Evolutionary conservation across 2,797 vertebrate species (phyloP), one percentile per base, ranked within the genome.

Genomic region (Eulemur rubriventer): DNA sequence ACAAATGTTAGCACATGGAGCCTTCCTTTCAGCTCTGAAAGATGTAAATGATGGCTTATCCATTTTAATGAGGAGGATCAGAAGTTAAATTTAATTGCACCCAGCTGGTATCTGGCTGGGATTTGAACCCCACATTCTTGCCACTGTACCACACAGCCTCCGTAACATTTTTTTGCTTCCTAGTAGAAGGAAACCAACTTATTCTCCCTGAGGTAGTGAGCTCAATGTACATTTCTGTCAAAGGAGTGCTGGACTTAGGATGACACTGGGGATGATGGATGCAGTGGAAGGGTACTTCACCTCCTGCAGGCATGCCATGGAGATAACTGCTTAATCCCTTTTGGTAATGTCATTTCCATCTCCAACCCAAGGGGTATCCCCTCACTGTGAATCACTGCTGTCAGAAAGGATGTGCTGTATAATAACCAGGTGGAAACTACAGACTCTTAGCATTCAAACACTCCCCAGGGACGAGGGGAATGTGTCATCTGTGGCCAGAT

Each of bases 31-130:
- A 88, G 35, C 35, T 89, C 43, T 93, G 57, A 94, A 79, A 65
- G n/a, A 94, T 50, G 1, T 84, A 86, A 92, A 48, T 46, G 33
- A 93, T 94, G 50, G 70, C 30, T 78, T 89, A 52, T 92, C 28
- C 50, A 87, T 94, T 95, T 94, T 80, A 93, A 84, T 90, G 16
- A 93, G 46, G 33, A 94, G 16, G 30, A 67, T 94, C 38, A 88
- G 59, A 91, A 91, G 41, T 89, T 79, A 72, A 93, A 80, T 93
- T 63, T 96, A 93, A 46, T 63, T 93, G 38, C 48, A 81, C 38
- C 46, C 13, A 80, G 28, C 26, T 83, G 10, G 12, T 92, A 26
- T 87, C 28, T 83, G 17, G 16, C 76, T 94, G 43, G 33, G 22
- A 91, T 88, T 93, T 93, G 50, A 92, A 87, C 13, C 30, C 26